Conservation (phyloP, 2,797 vertebrate species). For the Sebastiscus tertius region DNA sequence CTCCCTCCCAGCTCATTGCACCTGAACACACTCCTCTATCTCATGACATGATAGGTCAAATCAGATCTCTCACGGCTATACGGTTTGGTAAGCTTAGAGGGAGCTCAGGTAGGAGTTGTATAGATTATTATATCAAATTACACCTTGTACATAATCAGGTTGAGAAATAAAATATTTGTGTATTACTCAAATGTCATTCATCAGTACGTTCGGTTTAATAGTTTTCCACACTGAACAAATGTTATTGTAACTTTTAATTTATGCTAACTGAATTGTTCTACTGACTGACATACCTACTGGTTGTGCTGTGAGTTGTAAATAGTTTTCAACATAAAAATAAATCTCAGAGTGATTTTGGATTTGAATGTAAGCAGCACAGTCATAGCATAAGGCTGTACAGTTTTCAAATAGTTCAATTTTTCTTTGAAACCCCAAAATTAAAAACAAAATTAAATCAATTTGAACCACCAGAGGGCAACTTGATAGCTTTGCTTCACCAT, state of each 20-base stretch:
- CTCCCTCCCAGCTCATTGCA: slow-evolving; percentile 73
- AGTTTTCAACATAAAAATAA: background rate
- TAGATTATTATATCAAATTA: slow-evolving; percentile 23
- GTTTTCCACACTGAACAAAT: background rate
- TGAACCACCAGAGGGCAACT: background rate
- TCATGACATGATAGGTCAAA: slow-evolving; percentile 65
- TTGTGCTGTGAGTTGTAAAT: background rate
- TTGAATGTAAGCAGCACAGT: background rate
- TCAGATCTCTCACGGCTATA: slow-evolving; percentile 41
- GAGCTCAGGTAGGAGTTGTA: slow-evolving; percentile 1
- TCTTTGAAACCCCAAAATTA: background rate
- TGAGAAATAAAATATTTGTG: background rate
- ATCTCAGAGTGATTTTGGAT: background rate
- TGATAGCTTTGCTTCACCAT: background rate
- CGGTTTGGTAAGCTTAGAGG: slow-evolving; percentile 9
- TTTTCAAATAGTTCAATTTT: background rate
- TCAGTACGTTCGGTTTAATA: background rate
- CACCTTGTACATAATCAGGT: background rate
- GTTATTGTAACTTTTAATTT: background rate
- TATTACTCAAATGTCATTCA: background rate
- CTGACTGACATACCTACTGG: background rate
- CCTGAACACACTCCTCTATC: slow-evolving; percentile 66
- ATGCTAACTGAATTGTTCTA: background rate
- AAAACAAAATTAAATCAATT: background rate
- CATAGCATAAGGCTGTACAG: background rate